Evolutionary conservation across 2,113 vertebrate genomes (phyloP), one percentile per base, ranked within the genome.

Genomic region (Caranx melampygus): DNA sequence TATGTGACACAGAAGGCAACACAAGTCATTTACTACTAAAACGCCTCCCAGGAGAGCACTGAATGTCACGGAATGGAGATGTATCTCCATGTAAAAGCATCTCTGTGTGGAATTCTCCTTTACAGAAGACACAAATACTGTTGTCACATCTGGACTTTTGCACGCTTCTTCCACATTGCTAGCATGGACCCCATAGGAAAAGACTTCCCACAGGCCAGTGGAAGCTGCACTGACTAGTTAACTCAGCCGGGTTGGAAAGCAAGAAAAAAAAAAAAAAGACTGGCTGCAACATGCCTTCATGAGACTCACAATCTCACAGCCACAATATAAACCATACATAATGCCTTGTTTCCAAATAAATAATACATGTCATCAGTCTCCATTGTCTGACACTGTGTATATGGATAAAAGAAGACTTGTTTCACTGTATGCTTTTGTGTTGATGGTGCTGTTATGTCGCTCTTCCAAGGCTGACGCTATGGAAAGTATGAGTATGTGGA

Each of bases 81-180:
- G 40, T 52, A 65, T 55, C 8, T 0, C 42, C 18, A 15, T 15
- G 47, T 26, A 49, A 20, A 31, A 47, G 57, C 31, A 68, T 70
- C 18, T 3, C 0, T 35, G 54, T 40, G 71, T 66, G 44, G 52
- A 18, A 12, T 64, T 63, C 15, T 51, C 60, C 71, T 62, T 72
- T 51, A 34, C 52, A 68, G 35, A 6, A 69, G 51, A 57, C 75
- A 82, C 12, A 73, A 74, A 78, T 68, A 67, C 2, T 73, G 55
- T 31, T 73, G 72, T 85, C 65, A 85, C 61, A 72, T 80, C 64
- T 84, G 72, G 75, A 79, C 71, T 76, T 72, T 3, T 63, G 34
- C 26, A 58, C 1, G 1, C 54, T 31, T 68, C 59, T 42, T 78
- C 64, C 45, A 63, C 66, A 33, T 63, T 79, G 34, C 2, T 49